phyloP scores from a whole-genome alignment of 2,888 invertebrate genomes.

The Nezara viridula region DNA sequence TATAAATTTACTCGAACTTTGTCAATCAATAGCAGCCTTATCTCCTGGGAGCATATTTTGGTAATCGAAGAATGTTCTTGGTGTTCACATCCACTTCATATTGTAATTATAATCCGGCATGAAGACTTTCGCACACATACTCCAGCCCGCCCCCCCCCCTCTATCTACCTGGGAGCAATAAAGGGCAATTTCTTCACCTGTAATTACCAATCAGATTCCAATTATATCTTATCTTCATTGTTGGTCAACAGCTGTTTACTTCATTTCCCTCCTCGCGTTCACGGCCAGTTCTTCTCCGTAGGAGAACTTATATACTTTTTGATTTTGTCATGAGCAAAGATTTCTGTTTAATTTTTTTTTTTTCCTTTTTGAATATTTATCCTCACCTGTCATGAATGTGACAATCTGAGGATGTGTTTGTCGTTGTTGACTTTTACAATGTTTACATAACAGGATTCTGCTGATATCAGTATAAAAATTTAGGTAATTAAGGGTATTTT shows the following conservation, averaged over 20 bases:
- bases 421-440: no score
- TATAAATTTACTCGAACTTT: no score
- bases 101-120: not conserved
- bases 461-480: no score
- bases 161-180: not conserved
- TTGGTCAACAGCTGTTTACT: not conserved
- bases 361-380: no score
- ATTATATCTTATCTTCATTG: not conserved
- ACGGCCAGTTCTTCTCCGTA: not conserved
- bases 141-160: no score
- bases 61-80: not conserved
- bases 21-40: not conserved
- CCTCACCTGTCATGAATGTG: no score
- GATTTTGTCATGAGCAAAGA: not conserved
- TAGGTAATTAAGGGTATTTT: no score
- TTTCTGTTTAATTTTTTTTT: no score
- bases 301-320: not conserved
- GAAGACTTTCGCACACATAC: not conserved
- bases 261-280: not conserved
- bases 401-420: no score
- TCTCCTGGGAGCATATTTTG: not conserved
- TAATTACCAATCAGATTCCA: not conserved
- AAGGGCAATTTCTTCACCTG: not conserved
- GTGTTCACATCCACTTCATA: not conserved
- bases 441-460: no score